Evolutionary conservation across 1,140 invertebrate genomes (phyloP).

Genomic region (Rhopalosiphum padi): DNA sequence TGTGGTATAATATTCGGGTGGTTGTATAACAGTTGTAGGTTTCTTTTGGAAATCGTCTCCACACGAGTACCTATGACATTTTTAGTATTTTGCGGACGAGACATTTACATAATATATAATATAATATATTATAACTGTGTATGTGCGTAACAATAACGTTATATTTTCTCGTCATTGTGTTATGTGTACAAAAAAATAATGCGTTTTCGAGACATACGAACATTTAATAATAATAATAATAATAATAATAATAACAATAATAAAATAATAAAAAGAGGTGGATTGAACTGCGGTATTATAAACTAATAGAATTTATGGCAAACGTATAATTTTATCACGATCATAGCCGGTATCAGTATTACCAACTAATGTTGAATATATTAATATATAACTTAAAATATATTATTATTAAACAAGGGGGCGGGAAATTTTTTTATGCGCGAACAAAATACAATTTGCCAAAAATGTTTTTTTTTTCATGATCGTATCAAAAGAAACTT

Average conservation of each 20-base stretch:
- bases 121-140: not conserved
- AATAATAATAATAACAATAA: too few species aligned
- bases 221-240: not conserved
- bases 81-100: not conserved
- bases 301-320: too few species aligned
- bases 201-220: not conserved
- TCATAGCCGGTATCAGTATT: too few species aligned
- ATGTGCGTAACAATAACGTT: not conserved
- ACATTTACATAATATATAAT: not conserved
- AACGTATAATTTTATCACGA: too few species aligned
- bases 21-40: not conserved
- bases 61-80: not conserved
- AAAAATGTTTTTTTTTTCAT: too few species aligned
- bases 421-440: not conserved
- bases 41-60: not conserved
- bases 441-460: not conserved
- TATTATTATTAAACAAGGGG: too few species aligned
- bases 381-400: too few species aligned
- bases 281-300: not conserved
- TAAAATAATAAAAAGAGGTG: too few species aligned
- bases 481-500: not conserved
- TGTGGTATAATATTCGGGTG: not conserved
- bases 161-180: not conserved
- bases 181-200: not conserved
- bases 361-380: too few species aligned